Evolutionary conservation across 2,888 invertebrate species (phyloP).

Genomic region (Ditula angustiorana): DNA sequence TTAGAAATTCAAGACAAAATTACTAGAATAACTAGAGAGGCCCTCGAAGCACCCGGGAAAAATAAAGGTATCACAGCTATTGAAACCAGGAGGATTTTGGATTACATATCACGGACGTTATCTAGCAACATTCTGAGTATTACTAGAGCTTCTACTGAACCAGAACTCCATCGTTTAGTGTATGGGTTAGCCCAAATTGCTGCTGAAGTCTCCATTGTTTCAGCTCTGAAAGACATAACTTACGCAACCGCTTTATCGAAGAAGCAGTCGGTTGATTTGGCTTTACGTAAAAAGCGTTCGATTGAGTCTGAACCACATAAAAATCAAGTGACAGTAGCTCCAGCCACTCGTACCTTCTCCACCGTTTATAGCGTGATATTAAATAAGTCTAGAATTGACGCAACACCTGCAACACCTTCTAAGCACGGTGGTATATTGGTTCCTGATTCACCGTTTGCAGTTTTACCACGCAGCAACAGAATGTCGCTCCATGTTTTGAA

Average conservation of each 20-base stretch:
- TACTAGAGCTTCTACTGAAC: conserved; percentile 77
- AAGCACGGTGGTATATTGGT: conserved; percentile 39
- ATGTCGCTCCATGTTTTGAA: conserved; percentile 60
- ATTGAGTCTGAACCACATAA: conserved; percentile 45
- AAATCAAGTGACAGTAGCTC: conserved; percentile 45
- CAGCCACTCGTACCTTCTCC: conserved; percentile 45
- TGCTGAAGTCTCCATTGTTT: conserved; percentile 77
- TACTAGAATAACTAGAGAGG: conserved; percentile 76
- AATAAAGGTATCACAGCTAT: conserved; percentile 79
- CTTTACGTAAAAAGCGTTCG: conserved; percentile 70
- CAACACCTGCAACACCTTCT: conserved; percentile 34
- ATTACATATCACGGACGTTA: conserved; percentile 77
- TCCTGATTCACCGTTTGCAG: conserved; percentile 62
- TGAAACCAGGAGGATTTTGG: conserved; percentile 77
- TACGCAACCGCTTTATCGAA: conserved; percentile 75
- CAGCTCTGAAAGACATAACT: conserved; percentile 78
- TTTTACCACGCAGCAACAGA: conserved; percentile 61
- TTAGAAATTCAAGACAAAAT: conserved; percentile 80
- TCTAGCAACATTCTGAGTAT: conserved; percentile 75
- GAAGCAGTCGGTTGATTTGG: conserved; percentile 77
- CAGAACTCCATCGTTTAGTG: conserved; percentile 76
- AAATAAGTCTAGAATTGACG: conserved; percentile 56
- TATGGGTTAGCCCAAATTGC: conserved; percentile 81
- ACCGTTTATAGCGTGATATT: conserved; percentile 65
- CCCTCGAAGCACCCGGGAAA: conserved; percentile 76